Evolutionary conservation across 2,797 vertebrate genomes (phyloP).

Genomic region (Apogon hyalosoma): DNA sequence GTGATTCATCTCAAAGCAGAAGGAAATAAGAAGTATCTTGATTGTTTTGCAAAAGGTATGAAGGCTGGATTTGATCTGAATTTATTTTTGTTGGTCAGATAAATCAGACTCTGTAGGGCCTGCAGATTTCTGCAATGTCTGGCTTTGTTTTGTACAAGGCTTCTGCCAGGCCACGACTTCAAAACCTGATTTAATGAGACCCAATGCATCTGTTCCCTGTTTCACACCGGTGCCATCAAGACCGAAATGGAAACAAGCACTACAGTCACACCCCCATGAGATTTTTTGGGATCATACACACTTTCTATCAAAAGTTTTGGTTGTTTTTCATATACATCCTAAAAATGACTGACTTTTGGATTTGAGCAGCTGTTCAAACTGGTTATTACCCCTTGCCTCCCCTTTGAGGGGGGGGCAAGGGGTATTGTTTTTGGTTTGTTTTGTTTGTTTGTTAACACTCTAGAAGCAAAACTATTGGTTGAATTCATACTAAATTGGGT

Average conservation of each 20-base stretch:
- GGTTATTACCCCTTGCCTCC: slow-evolving; percentile 50
- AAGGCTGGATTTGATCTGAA: slow-evolving; percentile 43
- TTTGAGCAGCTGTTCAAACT: slow-evolving; percentile 42
- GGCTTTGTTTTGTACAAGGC: slow-evolving; percentile 65
- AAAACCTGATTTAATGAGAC: slow-evolving; percentile 73
- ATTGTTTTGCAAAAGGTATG: slow-evolving; percentile 40
- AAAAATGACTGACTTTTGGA: slow-evolving; percentile 10
- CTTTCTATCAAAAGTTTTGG: slow-evolving; percentile 2
- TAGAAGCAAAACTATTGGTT: too few species aligned
- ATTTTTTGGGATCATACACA: slow-evolving; percentile 7
- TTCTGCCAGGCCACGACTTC: slow-evolving; percentile 59
- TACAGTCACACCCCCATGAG: slow-evolving; percentile 29
- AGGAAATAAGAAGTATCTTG: slow-evolving; percentile 23
- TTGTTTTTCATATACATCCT: slow-evolving; percentile 24
- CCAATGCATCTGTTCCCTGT: slow-evolving; percentile 66
- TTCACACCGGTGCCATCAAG: slow-evolving; percentile 64
- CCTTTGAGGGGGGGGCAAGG: too few species aligned
- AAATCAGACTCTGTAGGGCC: slow-evolving; percentile 50
- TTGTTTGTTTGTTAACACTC: too few species aligned
- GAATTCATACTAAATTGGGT: too few species aligned
- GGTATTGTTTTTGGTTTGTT: too few species aligned
- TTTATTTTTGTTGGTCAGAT: slow-evolving; percentile 57
- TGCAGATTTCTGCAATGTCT: slow-evolving; percentile 44
- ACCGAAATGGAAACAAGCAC: slow-evolving; percentile 48
- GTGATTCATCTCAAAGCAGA: slow-evolving; percentile 37